Percentiles rank a stretch among this genome's conserved stretches.
phyloP scores from a whole-genome alignment of 2,888 invertebrate genomes.

The Drosophila fungiperda region DNA sequence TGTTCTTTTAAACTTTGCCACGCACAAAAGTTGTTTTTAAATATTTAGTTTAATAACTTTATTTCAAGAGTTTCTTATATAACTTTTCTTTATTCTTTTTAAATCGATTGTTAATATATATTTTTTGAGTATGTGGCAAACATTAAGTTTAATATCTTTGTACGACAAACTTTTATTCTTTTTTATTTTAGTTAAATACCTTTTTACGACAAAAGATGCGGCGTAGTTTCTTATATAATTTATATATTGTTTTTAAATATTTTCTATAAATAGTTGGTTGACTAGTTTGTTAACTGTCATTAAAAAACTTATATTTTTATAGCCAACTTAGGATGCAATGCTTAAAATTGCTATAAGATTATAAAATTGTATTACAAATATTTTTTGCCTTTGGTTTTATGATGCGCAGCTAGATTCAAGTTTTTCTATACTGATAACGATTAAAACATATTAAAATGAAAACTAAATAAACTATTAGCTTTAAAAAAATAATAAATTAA shows the following conservation, averaged over 20 bases:
- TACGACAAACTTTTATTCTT: neutral
- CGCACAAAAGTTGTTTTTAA: slow-evolving; percentile 2
- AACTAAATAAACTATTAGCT: neutral
- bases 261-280: neutral
- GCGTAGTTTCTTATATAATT: neutral
- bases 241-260: neutral
- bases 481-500: neutral
- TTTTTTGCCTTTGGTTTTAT: neutral
- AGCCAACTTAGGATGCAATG: neutral
- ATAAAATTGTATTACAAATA: neutral
- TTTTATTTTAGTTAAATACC: too few relatives aligned
- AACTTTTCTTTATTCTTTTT: neutral
- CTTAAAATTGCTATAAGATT: neutral
- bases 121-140: neutral
- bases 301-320: neutral
- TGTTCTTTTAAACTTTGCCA: neutral
- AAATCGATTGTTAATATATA: neutral
- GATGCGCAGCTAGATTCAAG: neutral
- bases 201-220: neutral
- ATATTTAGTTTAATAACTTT: slow-evolving; percentile 3
- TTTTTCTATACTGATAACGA: neutral
- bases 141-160: neutral
- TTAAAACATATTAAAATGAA: neutral
- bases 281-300: neutral
- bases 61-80: neutral